A percentile compares a stretch with the other conserved stretches of the same genome.
Conservation (phyloP, 1,140 invertebrate species). For the Asobara japonica region DNA sequence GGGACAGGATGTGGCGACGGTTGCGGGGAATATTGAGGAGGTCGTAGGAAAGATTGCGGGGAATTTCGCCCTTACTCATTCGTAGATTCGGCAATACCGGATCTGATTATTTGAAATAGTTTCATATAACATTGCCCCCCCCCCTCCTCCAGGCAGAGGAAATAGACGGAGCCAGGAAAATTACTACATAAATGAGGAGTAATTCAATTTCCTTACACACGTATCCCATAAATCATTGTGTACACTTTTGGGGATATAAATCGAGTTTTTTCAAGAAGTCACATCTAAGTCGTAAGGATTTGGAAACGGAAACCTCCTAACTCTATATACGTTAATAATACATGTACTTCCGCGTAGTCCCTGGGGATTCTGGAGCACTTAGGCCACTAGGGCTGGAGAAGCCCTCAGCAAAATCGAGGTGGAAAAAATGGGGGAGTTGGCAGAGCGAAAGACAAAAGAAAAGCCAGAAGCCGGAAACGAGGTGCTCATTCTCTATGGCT, state of each 20-base stretch:
- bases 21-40: too few relatives aligned
- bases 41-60: too few relatives aligned
- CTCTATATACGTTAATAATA: slow-evolving; percentile 26
- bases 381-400: slow-evolving; percentile 12
- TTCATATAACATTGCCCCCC: too few relatives aligned
- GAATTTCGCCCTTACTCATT: too few relatives aligned
- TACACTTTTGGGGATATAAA: neutral
- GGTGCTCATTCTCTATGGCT: slow-evolving; percentile 8
- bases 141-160: too few relatives aligned
- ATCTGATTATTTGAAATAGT: too few relatives aligned
- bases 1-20: too few relatives aligned
- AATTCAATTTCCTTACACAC: neutral
- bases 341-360: slow-evolving; percentile 11
- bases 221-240: neutral
- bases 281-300: slow-evolving; percentile 13
- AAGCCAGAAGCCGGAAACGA: slow-evolving; percentile 14
- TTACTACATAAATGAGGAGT: neutral
- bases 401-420: neutral
- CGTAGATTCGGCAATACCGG: too few relatives aligned
- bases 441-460: slow-evolving; percentile 14
- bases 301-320: slow-evolving; percentile 15
- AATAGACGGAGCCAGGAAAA: too few relatives aligned
- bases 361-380: neutral
- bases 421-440: neutral
- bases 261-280: slow-evolving; percentile 11